Evolutionary conservation across 1,140 invertebrate genomes (phyloP), one percentile per base, ranked within the genome.

Genomic region (Drosophila kohkoa): DNA sequence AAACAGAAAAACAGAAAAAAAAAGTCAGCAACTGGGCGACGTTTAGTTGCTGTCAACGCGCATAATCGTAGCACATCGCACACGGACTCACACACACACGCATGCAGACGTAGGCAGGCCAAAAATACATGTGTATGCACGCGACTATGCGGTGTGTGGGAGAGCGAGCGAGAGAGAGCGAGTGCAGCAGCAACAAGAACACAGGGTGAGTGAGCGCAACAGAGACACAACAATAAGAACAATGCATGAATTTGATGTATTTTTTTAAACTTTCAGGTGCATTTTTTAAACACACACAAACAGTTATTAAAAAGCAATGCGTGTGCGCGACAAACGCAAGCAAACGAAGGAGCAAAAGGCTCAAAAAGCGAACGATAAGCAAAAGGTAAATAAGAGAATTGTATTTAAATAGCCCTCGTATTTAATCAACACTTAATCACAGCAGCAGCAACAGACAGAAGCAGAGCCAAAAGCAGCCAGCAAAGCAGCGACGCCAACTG

Each of bases 1-100:
- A 60, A 79, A 8, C 15, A 35, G 38, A 68, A 41, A n/a, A n/a
- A n/a, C n/a, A n/a, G n/a, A n/a, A n/a, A n/a, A n/a, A 77, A 48
- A 25, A 51, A 83, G 65, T 8, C 8, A 10, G 10, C 6, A 38
- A 38, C 35, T 38, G 66, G 79, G 69, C 77, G 77, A 82, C 74
- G 79, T 80, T 87, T 87, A 74, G 73, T 75, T 67, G 60, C 74
- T 85, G 77, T 69, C 83, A 88, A 89, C 74, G 85, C 85, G 85
- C 85, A 88, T 81, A 88, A 88, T 88, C 85, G 85, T 88, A 88
- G 83, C 83, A 25, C 85, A 74, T 83, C 81, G 64, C 66, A 79
- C 70, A 71, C 68, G 69, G 28, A 80, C n/a, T n/a, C 51, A 30
- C 32, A 35, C 55, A 20, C 15, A 58, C 32, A 52, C 60, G 30